Conservation (phyloP, 2,113 vertebrate species). For the Prunella fulvescens region DNA sequence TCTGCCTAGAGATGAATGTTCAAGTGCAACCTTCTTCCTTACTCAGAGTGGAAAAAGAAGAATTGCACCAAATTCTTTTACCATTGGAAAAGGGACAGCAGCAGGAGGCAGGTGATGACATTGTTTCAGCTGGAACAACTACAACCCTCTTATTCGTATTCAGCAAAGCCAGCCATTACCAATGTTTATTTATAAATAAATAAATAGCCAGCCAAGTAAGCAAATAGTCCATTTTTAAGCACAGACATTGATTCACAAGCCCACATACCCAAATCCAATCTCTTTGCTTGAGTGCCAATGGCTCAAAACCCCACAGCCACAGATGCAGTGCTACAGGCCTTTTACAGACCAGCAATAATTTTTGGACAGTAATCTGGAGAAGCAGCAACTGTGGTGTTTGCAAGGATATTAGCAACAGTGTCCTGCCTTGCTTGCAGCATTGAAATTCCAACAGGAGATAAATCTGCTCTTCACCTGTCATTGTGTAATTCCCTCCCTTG, state of each 20-base stretch:
- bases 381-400: constrained; percentile 45
- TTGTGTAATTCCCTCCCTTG: constrained; percentile 51
- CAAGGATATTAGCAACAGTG: constrained; percentile 63
- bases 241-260: constrained; percentile 12
- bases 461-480: constrained; percentile 60
- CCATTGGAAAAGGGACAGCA: constrained; percentile 7
- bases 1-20: constrained; percentile 14
- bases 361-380: constrained; percentile 50
- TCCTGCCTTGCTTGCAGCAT: constrained; percentile 55
- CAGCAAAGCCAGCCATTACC: constrained; percentile 37
- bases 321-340: constrained; percentile 27
- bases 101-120: constrained; percentile 12
- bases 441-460: constrained; percentile 63
- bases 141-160: constrained; percentile 34
- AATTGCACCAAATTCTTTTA: constrained; percentile 30
- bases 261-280: constrained; percentile 2
- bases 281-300: background rate
- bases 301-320: constrained; percentile 18
- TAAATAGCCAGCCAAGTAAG: constrained; percentile 40
- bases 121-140: constrained; percentile 33
- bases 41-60: background rate
- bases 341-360: constrained; percentile 14
- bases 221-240: constrained; percentile 43
- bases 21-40: background rate
- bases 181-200: constrained; percentile 62